Evolutionary conservation across 2,797 vertebrate species (phyloP).

Genomic region (Melanotaenia parkinsoni): DNA sequence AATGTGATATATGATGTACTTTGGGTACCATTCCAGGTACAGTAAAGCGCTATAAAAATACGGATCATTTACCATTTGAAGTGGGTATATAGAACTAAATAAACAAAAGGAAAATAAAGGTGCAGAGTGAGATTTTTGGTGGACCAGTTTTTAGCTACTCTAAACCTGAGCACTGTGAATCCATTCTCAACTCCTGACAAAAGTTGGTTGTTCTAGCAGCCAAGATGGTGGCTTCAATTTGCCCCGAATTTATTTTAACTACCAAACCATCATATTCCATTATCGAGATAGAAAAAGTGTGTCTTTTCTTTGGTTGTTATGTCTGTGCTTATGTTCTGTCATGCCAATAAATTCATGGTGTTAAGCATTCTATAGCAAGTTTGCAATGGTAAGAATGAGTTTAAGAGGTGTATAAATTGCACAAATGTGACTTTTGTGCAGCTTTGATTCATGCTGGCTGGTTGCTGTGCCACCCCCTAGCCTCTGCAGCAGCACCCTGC

Average conservation of each 20-base stretch:
- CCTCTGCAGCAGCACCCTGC: slow-evolving; percentile 61
- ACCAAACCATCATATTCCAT: background rate
- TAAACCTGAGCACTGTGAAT: background rate
- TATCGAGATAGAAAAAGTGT: background rate
- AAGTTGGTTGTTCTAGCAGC: background rate
- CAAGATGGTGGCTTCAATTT: background rate
- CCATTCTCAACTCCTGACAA: background rate
- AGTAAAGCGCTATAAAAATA: no score
- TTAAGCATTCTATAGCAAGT: slow-evolving; percentile 29
- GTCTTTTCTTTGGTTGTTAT: background rate
- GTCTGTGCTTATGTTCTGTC: background rate
- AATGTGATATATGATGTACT: no score
- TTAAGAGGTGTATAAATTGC: slow-evolving; percentile 35
- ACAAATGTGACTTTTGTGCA: slow-evolving; percentile 53
- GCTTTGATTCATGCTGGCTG: slow-evolving; percentile 55
- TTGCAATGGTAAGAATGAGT: slow-evolving; percentile 25
- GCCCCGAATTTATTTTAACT: background rate
- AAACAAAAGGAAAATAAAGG: background rate
- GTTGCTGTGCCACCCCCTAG: slow-evolving; percentile 46
- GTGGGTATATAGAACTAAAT: no score
- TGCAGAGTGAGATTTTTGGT: background rate
- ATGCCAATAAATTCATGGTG: background rate
- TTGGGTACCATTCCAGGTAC: no score
- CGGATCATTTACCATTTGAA: no score
- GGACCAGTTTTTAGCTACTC: background rate